Conservation (phyloP, 2,113 vertebrate species). For the Struthio camelus region DNA sequence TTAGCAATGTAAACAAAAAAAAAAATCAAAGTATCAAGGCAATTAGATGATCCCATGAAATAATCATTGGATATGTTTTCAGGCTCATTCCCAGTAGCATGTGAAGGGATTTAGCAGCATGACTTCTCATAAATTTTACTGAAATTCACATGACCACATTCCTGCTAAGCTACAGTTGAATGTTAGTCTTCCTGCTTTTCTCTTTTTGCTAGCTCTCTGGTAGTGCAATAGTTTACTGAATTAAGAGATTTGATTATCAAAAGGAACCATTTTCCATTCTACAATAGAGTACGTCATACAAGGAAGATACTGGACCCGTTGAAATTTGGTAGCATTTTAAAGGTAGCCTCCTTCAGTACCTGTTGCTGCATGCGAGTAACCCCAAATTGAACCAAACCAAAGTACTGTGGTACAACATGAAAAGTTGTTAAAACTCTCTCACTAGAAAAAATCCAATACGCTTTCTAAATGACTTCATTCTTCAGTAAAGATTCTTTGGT, state of each 20-base stretch:
- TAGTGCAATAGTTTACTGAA: not conserved
- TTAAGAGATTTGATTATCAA: not conserved
- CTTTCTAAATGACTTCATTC: not conserved
- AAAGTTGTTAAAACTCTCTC: not conserved
- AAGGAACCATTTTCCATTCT: not conserved
- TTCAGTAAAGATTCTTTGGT: not conserved
- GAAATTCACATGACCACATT: not conserved
- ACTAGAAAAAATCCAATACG: not conserved
- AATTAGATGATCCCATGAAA: not conserved
- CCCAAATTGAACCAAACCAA: not conserved
- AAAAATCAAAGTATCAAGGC: not conserved
- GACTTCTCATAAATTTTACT: not conserved
- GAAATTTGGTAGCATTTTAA: not conserved
- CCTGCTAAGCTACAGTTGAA: not conserved
- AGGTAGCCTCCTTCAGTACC: not conserved
- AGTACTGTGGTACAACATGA: not conserved
- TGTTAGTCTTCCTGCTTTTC: not conserved
- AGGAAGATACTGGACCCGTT: not conserved
- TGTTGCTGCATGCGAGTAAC: not conserved
- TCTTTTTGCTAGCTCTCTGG: not conserved
- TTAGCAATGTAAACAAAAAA: not conserved
- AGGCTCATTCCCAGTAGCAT: not conserved
- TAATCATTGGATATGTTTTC: not conserved
- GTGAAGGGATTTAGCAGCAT: not conserved
- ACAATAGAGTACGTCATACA: not conserved